phyloP scores from a whole-genome alignment of 1,140 invertebrate genomes.

The Scaptomyza pallida region DNA sequence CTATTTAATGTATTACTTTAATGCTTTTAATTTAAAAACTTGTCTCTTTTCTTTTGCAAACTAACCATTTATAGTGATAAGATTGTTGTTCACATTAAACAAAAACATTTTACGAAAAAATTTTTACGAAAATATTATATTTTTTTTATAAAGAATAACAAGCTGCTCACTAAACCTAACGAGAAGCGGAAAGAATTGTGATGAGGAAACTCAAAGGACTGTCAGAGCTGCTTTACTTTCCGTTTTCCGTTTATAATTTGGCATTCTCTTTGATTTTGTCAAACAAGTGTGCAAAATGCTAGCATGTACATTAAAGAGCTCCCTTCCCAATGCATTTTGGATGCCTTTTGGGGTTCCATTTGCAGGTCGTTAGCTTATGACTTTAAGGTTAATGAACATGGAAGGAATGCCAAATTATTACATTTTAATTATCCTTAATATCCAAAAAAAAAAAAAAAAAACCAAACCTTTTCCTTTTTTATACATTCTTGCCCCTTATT shows the following conservation, averaged over 20 bases:
- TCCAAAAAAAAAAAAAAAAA: too few relatives aligned
- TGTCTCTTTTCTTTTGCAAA: too few relatives aligned
- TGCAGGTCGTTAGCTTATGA: background rate
- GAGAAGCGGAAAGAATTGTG: constrained; percentile 11
- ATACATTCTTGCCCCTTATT: too few relatives aligned
- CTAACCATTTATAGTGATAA: too few relatives aligned
- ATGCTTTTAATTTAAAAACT: too few relatives aligned
- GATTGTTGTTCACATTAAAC: too few relatives aligned
- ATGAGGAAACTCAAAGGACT: background rate
- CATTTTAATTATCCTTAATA: background rate
- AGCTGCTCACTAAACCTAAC: too few relatives aligned
- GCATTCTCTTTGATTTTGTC: constrained; percentile 17
- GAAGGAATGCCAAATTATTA: background rate
- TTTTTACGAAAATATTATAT: too few relatives aligned
- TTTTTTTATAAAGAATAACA: too few relatives aligned
- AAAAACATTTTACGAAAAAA: too few relatives aligned
- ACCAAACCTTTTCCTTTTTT: too few relatives aligned
- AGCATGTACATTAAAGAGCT: background rate
- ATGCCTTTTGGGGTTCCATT: background rate
- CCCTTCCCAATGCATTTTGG: background rate
- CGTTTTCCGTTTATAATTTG: constrained; percentile 11
- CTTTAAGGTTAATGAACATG: background rate
- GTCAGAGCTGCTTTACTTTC: background rate
- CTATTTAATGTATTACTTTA: too few relatives aligned
- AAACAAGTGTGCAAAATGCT: background rate